A percentile compares a stretch with the other conserved stretches of the same genome.
Conservation (phyloP, 2,888 invertebrate species). For the Halictus ligatus region DNA sequence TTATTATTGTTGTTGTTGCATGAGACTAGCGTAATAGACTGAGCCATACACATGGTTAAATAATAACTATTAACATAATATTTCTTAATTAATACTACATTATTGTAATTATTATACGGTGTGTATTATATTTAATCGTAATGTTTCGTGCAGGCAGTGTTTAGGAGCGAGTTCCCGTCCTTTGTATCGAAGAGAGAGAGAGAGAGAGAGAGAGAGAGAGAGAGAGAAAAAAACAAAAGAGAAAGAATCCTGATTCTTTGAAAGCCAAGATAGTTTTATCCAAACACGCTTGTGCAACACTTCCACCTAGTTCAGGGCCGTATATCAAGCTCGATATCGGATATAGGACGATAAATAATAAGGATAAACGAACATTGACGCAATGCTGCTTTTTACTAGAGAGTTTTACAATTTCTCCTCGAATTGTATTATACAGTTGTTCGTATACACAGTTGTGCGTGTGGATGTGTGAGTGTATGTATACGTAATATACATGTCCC, state of each 20-base stretch:
- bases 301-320: not conserved
- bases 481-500: constrained; percentile 32
- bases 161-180: constrained; percentile 76
- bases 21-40: constrained; percentile 83
- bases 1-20: constrained; percentile 83
- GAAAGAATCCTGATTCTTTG: not conserved
- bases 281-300: not conserved
- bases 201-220: too few species aligned
- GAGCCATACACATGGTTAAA: constrained; percentile 80
- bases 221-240: not conserved
- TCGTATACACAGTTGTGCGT: not conserved
- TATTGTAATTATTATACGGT: constrained; percentile 81
- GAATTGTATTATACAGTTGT: constrained; percentile 36
- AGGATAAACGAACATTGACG: not conserved
- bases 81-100: constrained; percentile 81
- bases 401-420: not conserved
- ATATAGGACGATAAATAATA: not conserved
- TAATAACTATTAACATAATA: constrained; percentile 80
- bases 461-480: constrained; percentile 12
- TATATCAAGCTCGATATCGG: not conserved
- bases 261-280: not conserved
- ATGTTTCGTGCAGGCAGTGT: constrained; percentile 79
- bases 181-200: constrained; percentile 56
- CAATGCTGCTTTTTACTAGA: not conserved
- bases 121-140: constrained; percentile 82